phyloP scores from a whole-genome alignment of 2,888 invertebrate genomes.

The Pseudoips prasinana region DNA sequence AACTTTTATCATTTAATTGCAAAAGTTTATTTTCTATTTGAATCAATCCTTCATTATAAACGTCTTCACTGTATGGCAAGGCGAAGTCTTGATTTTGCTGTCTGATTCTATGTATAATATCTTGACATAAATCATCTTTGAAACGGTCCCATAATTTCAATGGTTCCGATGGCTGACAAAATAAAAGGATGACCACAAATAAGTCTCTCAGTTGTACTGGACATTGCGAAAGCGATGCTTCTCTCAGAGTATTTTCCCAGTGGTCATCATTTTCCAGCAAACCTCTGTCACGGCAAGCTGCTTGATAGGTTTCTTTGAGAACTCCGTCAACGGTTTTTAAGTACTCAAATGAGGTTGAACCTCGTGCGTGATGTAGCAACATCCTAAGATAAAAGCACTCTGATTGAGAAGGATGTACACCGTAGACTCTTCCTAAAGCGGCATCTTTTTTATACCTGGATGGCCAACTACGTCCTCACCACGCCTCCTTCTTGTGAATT shows the following conservation, averaged over 20 bases:
- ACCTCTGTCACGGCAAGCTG: conserved; percentile 26
- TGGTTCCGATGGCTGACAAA: conserved; percentile 16
- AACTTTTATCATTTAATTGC: conserved; percentile 27
- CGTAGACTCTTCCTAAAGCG: conserved; percentile 44
- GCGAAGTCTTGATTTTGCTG: conserved; percentile 6
- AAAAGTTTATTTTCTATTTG: conserved; percentile 30
- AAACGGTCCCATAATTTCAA: conserved; percentile 9
- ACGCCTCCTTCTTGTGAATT: conserved; percentile 37
- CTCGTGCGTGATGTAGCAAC: conserved; percentile 40
- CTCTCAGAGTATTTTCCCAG: conserved; percentile 24
- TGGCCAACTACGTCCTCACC: conserved; percentile 29
- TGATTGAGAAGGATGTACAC: conserved; percentile 44
- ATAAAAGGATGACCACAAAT: conserved; percentile 17
- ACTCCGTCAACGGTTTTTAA: conserved; percentile 31
- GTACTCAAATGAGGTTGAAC: conserved; percentile 31
- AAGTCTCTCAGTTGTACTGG: conserved; percentile 30
- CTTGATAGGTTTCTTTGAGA: conserved; percentile 27
- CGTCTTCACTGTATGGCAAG: conserved; percentile 11
- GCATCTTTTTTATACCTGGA: conserved; percentile 36
- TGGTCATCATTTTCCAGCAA: conserved; percentile 27
- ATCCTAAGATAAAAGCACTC: conserved; percentile 48
- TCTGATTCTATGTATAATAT: conserved; percentile 15
- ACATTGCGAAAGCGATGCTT: conserved; percentile 25
- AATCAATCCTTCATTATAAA: conserved; percentile 15
- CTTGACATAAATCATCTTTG: conserved; percentile 15